Conservation (phyloP, 1,140 invertebrate species). For the Drosophila kurseongensis region DNA sequence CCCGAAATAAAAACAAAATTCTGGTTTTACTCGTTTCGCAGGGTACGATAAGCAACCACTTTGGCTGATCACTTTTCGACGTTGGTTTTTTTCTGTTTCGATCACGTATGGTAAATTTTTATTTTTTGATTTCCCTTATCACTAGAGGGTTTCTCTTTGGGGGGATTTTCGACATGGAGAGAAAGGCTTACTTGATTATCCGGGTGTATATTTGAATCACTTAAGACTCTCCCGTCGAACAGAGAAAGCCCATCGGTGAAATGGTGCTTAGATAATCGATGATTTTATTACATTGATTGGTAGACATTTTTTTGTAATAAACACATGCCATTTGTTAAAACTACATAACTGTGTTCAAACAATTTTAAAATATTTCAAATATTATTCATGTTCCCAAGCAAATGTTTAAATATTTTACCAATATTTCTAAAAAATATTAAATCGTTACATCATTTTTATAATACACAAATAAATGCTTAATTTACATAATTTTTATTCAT, state of each 20-base stretch:
- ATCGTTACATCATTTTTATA: too few relatives aligned
- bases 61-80: conserved; percentile 34
- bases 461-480: too few relatives aligned
- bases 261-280: neutral
- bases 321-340: too few relatives aligned
- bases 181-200: conserved; percentile 4
- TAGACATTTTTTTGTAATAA: too few relatives aligned
- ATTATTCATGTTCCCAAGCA: too few relatives aligned
- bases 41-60: conserved; percentile 10
- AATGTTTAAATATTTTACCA: too few relatives aligned
- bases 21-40: conserved; percentile 61
- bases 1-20: conserved; percentile 27
- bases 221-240: neutral
- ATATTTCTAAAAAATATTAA: too few relatives aligned
- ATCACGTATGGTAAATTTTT: conserved; percentile 13
- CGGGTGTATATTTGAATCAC: conserved; percentile 28
- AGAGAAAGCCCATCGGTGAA: conserved; percentile 19
- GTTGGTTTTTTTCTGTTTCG: conserved; percentile 9
- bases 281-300: neutral
- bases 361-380: too few relatives aligned
- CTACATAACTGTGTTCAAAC: too few relatives aligned
- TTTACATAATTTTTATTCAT: too few relatives aligned
- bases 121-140: neutral
- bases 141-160: conserved; percentile 13
- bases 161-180: conserved; percentile 15